These are phyloP conservation scores for Lycocerus yunnanus DNA, from an alignment of 2,888 invertebrate species.

Conservation along the genomic window DNA sequence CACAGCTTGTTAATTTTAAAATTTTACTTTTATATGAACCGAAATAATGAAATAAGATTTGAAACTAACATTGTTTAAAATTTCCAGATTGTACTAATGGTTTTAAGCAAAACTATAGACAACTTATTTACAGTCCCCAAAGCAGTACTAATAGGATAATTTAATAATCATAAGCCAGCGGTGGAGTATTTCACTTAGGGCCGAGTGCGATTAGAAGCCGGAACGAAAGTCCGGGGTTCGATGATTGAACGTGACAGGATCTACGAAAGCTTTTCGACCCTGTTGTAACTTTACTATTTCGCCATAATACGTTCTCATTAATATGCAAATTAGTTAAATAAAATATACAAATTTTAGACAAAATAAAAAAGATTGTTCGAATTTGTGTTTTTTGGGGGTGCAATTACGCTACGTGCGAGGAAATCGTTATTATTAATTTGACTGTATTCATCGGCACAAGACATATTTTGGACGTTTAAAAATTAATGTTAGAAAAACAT, in stretches of 20 bases:
- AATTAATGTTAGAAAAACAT: conserved; percentile 20
- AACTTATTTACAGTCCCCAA: conserved; percentile 38
- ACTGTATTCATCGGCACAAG: neutral
- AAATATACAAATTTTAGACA: neutral
- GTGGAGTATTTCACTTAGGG: conserved; percentile 32
- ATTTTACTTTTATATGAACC: neutral
- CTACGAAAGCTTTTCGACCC: conserved; percentile 5
- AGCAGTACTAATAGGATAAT: conserved; percentile 44
- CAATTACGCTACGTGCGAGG: neutral
- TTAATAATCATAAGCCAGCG: conserved; percentile 46
- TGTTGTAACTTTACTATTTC: neutral
- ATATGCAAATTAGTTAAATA: neutral
- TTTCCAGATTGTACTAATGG: conserved; percentile 27
- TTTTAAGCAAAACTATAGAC: conserved; percentile 33
- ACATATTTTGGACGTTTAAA: conserved; percentile 13
- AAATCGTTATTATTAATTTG: neutral
- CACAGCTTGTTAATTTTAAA: neutral
- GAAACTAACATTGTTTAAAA: conserved; percentile 8
- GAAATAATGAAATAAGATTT: conserved; percentile 7
- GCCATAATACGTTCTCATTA: neutral
- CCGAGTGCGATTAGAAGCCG: conserved; percentile 30
- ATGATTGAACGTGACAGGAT: conserved; percentile 30
- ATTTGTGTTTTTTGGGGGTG: neutral
- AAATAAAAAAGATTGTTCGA: neutral
- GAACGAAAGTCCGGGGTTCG: conserved; percentile 31